Evolutionary conservation across 2,888 invertebrate species (phyloP).

Genomic region (Melikaiella ostensackeni): DNA sequence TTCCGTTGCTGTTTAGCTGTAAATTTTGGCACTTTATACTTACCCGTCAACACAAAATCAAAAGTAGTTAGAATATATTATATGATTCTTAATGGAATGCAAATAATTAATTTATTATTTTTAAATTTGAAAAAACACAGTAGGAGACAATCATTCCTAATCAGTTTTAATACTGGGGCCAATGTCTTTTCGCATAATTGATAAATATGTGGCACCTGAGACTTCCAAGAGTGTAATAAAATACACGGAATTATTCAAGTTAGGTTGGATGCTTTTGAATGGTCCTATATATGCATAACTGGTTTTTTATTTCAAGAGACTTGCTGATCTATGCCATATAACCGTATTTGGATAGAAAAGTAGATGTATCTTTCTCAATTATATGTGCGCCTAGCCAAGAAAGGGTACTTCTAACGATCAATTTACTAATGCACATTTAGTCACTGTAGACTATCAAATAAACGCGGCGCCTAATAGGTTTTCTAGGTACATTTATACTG

Average conservation of each 20-base stretch:
- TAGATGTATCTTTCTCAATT: slow-evolving; percentile 29
- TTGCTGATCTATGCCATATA: slow-evolving; percentile 27
- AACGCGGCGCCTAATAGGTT: neutral
- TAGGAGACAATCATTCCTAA: neutral
- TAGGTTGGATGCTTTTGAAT: slow-evolving; percentile 18
- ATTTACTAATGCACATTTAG: slow-evolving; percentile 24
- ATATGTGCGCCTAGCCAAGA: slow-evolving; percentile 15
- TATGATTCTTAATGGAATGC: neutral
- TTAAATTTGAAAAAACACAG: neutral
- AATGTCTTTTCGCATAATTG: neutral
- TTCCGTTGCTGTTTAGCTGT: too few species aligned
- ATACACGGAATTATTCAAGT: neutral
- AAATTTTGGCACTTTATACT: too few species aligned
- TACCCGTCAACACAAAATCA: too few species aligned
- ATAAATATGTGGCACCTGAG: neutral
- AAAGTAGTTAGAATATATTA: too few species aligned
- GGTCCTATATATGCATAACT: slow-evolving; percentile 31
- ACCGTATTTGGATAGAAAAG: slow-evolving; percentile 31
- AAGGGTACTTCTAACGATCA: slow-evolving; percentile 15
- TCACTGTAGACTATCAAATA: neutral
- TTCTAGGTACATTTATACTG: too few species aligned
- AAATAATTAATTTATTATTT: neutral
- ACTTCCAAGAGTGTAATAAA: neutral
- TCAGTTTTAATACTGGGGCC: neutral
- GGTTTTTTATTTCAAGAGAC: slow-evolving; percentile 28